These are phyloP conservation scores for Tipula vernalis DNA, from an alignment of 2,888 invertebrate genomes.

Conservation along the genomic window DNA sequence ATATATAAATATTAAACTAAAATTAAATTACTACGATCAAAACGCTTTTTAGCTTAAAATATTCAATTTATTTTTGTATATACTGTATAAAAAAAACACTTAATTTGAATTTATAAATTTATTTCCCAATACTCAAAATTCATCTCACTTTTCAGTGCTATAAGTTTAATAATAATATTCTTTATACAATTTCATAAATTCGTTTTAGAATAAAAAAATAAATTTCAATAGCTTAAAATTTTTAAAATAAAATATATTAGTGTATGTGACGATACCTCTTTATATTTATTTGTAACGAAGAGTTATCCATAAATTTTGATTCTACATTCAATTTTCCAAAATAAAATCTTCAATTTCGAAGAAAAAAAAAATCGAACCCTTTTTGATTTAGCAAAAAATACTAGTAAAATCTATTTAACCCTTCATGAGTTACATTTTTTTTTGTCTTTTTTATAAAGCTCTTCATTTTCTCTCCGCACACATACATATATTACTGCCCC, in stretches of 20 bases:
- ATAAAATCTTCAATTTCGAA: not conserved
- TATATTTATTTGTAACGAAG: not conserved
- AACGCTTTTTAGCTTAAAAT: not conserved
- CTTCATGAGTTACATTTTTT: not conserved
- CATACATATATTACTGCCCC: not conserved
- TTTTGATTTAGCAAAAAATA: not conserved
- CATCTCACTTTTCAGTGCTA: not conserved
- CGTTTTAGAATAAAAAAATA: not conserved
- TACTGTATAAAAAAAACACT: not conserved
- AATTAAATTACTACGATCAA: not conserved
- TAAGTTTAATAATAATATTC: not conserved
- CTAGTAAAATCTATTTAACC: not conserved
- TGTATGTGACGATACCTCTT: not conserved
- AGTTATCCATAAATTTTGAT: not conserved
- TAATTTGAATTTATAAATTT: not conserved
- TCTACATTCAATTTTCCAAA: not conserved
- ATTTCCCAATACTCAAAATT: not conserved
- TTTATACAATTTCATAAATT: not conserved
- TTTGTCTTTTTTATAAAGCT: not conserved
- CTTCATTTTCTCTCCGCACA: not conserved
- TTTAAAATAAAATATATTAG: not conserved
- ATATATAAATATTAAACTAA: not conserved
- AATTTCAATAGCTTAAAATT: not conserved
- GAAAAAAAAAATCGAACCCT: not conserved
- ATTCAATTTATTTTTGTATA: not conserved